Conservation (phyloP, 1,140 invertebrate genomes). For the Brachionus paranguensis region DNA sequence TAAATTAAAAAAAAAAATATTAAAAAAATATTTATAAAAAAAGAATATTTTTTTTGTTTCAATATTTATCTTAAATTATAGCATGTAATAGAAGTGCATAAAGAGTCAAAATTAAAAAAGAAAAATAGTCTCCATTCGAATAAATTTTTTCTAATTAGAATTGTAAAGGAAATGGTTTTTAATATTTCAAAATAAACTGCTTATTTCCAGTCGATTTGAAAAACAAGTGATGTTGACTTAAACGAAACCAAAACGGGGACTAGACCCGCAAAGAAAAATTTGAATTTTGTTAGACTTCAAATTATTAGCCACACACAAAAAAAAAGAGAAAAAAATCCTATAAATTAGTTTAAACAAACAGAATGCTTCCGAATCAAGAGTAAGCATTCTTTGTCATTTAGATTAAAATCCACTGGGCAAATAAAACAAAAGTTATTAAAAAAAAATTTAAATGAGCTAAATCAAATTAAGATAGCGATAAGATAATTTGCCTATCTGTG, state of each 20-base stretch:
- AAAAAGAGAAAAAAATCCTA: not conserved
- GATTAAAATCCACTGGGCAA: not conserved
- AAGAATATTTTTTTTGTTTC: too few species aligned
- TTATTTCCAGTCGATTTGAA: not conserved
- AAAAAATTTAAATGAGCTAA: slow-evolving; percentile 16
- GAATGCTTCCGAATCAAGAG: not conserved
- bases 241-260: not conserved
- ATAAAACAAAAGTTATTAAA: not conserved
- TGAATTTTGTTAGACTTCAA: not conserved
- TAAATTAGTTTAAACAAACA: not conserved
- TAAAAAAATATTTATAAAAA: too few species aligned
- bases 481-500: slow-evolving; percentile 5
- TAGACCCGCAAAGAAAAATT: not conserved
- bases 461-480: not conserved
- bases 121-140: not conserved
- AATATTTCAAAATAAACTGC: not conserved
- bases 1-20: too few species aligned
- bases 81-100: too few species aligned
- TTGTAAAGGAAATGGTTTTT: not conserved
- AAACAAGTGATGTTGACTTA: not conserved
- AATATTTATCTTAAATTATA: too few species aligned
- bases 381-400: not conserved
- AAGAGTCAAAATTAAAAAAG: too few species aligned
- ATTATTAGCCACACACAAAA: not conserved
- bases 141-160: not conserved